Base-by-base conservation (phyloP, 2,797 vertebrate genomes). In the Rhincodon typus region DNA sequence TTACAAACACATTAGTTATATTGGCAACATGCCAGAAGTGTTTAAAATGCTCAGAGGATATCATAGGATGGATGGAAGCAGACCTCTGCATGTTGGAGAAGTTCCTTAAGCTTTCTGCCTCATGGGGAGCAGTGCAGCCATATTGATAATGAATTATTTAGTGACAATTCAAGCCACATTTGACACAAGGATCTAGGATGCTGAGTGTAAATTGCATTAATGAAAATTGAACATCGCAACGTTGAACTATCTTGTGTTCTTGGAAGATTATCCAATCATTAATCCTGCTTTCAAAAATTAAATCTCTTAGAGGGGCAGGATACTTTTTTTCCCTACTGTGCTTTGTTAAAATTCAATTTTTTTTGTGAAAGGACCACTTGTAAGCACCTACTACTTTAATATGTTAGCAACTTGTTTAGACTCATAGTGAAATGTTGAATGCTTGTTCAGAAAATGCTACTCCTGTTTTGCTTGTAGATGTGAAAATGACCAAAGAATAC, bases 401-500 rank as follows among this genome's bases (percentile, higher is more conserved):
- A 8, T 62, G 12, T 93, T 27, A 42, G 62, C 8, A 93, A 93
- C 42, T 69, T 19, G 38, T 69, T 69, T 69, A 30, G 21, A 2
- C 42, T 93, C 66, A 46, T 21, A 93, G 13, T 72, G 93, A 94
- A 30, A 30, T 57, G 15, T 53, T 66, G 42, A 77, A 50, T 38
- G n/a, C 8, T 94, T 70, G 38, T 30, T 46, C 23, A 53, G 21
- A 50, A 77, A n/a, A 46, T 84, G 82, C 38, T 53, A 12, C 6
- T 95, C 42, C 34, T 13, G 17, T 50, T 93, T 90, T 90, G 30
- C 57, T 94, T 94, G 66, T 46, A 70, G 38, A 46, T 50, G 15
- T 94, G 70, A 95, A n/a, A 30, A n/a, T n/a, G 46, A 25, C 46
- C 79, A 74, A 67, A 67, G 66, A 67, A 72, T 95, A 72, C 87